phyloP scores from a whole-genome alignment of 2,797 vertebrate genomes.

The Microhierax caerulescens region DNA sequence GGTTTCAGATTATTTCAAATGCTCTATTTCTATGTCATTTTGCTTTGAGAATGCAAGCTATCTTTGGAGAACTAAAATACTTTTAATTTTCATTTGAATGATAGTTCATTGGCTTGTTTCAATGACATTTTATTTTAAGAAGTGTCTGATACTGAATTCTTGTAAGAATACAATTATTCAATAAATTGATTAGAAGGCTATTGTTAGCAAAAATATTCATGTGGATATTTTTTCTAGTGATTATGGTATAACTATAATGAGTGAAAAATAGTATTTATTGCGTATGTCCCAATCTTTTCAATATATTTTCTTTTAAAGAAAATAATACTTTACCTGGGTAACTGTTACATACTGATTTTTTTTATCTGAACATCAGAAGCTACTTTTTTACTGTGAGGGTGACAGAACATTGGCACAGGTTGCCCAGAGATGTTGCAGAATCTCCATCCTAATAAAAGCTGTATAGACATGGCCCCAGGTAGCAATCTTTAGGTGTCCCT shows the following conservation, averaged over 20 bases:
- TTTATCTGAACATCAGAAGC: background rate
- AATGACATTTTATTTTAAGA: background rate
- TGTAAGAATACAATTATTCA: background rate
- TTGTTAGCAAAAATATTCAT: background rate
- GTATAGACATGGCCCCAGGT: background rate
- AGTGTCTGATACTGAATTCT: background rate
- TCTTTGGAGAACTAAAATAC: background rate
- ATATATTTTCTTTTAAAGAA: background rate
- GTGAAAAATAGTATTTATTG: background rate
- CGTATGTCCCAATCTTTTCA: background rate
- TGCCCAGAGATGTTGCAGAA: background rate
- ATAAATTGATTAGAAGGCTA: background rate
- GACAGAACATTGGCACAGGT: too few species aligned
- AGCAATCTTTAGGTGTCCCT: background rate
- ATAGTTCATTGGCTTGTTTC: background rate
- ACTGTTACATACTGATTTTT: background rate
- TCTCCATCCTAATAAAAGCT: background rate
- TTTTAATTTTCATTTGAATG: background rate
- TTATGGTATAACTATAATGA: rapidly evolving
- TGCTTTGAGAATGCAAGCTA: background rate
- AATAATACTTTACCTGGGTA: background rate
- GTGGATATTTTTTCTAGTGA: background rate
- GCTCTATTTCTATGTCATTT: background rate
- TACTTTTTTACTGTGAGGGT: background rate
- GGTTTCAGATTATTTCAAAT: background rate